Evolutionary conservation across 2,888 invertebrate species (phyloP).

Genomic region (Laspeyria flexula): DNA sequence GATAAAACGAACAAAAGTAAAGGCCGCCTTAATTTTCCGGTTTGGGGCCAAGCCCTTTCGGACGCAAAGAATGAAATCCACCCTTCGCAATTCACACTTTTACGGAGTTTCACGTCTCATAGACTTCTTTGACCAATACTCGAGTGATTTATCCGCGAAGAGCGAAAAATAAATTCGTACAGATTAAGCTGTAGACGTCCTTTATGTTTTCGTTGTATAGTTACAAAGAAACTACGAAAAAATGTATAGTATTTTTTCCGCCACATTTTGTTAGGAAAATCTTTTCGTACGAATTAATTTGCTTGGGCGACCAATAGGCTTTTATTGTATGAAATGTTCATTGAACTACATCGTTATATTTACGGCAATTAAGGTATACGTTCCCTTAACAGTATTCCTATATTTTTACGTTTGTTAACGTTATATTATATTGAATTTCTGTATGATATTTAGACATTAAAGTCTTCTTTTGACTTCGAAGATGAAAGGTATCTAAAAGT

Average conservation of each 20-base stretch:
- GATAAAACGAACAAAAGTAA: conserved; percentile 68
- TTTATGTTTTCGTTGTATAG: conserved; percentile 34
- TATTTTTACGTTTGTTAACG: too few relatives aligned
- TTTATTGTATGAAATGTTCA: neutral
- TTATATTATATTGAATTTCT: too few relatives aligned
- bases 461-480: too few relatives aligned
- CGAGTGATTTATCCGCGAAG: conserved; percentile 52
- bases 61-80: conserved; percentile 45
- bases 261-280: neutral
- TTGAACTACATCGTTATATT: too few relatives aligned
- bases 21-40: conserved; percentile 78
- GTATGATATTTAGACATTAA: too few relatives aligned
- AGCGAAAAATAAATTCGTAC: conserved; percentile 53
- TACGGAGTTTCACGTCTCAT: conserved; percentile 50
- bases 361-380: too few relatives aligned
- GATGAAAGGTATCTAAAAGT: too few relatives aligned
- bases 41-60: conserved; percentile 53
- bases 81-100: conserved; percentile 57
- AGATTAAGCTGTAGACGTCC: conserved; percentile 49
- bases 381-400: too few relatives aligned
- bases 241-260: conserved; percentile 39
- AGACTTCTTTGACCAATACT: conserved; percentile 57
- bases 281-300: conserved; percentile 6
- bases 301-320: neutral
- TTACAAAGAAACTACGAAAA: conserved; percentile 37